Evolutionary conservation across 2,797 vertebrate species (phyloP).

Genomic region (Acipenser transmontanus): DNA sequence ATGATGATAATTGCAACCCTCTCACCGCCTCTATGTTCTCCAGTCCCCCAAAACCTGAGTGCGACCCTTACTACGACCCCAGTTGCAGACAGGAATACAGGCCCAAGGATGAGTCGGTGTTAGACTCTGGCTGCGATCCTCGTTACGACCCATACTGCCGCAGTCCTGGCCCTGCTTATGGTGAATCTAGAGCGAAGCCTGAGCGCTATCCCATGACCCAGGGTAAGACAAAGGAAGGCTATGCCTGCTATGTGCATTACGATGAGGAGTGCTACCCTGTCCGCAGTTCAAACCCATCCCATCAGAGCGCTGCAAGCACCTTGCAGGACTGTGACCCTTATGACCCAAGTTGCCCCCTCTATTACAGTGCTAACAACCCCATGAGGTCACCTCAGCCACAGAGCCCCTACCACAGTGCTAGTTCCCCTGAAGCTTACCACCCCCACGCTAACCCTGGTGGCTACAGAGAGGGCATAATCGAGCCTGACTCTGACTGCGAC

Average conservation of each 20-base stretch:
- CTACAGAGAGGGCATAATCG: constrained; percentile 48
- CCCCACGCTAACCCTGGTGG: constrained; percentile 54
- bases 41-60: constrained; percentile 12
- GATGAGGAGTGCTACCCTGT: constrained; percentile 60
- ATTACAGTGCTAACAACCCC: not conserved
- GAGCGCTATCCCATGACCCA: constrained; percentile 53
- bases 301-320: constrained; percentile 23
- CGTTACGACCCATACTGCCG: constrained; percentile 52
- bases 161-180: constrained; percentile 46
- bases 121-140: constrained; percentile 48
- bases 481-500: constrained; percentile 67
- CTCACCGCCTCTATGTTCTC: constrained; percentile 53
- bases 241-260: constrained; percentile 68
- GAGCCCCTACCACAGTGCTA: not conserved
- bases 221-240: constrained; percentile 70
- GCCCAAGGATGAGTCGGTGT: constrained; percentile 34
- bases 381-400: not conserved
- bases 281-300: constrained; percentile 30
- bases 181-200: constrained; percentile 37
- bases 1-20: constrained; percentile 63
- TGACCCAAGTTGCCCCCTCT: constrained; percentile 16
- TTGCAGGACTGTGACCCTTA: constrained; percentile 8
- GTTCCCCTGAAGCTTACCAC: constrained; percentile 49
- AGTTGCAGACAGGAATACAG: constrained; percentile 31
- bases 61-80: constrained; percentile 12